Evolutionary conservation across 2,797 vertebrate genomes (phyloP).

Genomic region (Ara ararauna): DNA sequence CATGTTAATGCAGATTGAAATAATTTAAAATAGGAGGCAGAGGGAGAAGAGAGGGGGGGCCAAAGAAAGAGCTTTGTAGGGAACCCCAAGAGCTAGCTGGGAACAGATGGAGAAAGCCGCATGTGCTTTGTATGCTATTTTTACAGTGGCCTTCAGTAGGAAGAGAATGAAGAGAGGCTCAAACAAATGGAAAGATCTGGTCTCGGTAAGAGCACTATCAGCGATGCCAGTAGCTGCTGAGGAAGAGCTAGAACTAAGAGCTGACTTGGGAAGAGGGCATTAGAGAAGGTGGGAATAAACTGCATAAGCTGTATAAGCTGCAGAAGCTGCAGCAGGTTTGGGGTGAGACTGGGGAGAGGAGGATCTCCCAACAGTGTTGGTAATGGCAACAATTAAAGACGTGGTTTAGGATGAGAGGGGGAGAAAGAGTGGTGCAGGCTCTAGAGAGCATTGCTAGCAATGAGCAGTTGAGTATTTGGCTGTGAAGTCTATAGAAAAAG

Average conservation of each 20-base stretch:
- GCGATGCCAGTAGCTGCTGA: neutral
- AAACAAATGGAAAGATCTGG: neutral
- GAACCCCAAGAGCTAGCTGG: neutral
- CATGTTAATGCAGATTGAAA: neutral
- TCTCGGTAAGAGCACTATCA: neutral
- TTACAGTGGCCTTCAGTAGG: neutral
- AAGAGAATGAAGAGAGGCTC: neutral
- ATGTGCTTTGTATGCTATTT: neutral
- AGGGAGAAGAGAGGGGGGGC: neutral
- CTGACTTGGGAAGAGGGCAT: neutral
- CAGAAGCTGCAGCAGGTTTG: neutral
- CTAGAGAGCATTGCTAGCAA: neutral
- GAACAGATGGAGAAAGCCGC: neutral
- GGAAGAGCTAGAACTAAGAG: neutral
- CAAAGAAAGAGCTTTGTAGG: neutral
- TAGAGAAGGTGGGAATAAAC: neutral
- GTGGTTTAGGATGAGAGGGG: neutral
- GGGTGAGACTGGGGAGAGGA: neutral
- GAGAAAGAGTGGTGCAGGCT: neutral
- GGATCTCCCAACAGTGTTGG: neutral
- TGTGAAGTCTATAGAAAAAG: neutral
- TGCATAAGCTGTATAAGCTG: no score
- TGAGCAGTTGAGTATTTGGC: neutral
- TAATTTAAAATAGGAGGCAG: neutral
- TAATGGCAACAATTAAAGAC: neutral